Evolutionary conservation across 2,888 invertebrate genomes (phyloP).

Genomic region (Hydroisotoma schaefferi): DNA sequence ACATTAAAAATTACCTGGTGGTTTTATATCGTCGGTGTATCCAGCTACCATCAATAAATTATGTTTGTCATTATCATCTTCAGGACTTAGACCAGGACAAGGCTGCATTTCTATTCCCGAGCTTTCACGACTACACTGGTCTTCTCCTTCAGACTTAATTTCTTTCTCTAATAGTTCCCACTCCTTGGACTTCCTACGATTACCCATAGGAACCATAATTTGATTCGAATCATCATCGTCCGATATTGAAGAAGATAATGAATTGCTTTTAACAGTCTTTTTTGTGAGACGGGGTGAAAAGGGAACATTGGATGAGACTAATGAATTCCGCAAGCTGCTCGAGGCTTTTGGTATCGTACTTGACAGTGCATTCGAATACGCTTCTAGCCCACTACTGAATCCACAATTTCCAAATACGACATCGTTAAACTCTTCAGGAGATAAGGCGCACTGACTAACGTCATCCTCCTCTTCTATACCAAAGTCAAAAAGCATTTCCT

Average conservation of each 20-base stretch:
- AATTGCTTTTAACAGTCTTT: neutral
- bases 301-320: neutral
- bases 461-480: constrained; percentile 14
- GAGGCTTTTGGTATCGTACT: neutral
- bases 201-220: constrained; percentile 7
- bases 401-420: constrained; percentile 6
- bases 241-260: neutral
- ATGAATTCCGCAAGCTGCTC: neutral
- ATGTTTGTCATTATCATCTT: too few relatives aligned
- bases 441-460: neutral
- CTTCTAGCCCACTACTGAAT: neutral
- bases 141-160: too few relatives aligned
- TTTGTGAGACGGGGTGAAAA: neutral
- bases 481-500: constrained; percentile 14
- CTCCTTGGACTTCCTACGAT: constrained; percentile 1
- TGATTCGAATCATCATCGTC: constrained; percentile 13
- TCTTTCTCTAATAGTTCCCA: constrained; percentile 1
- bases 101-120: too few relatives aligned
- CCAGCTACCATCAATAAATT: too few relatives aligned
- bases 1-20: too few relatives aligned
- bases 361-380: neutral
- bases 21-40: too few relatives aligned
- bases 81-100: too few relatives aligned
- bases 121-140: too few relatives aligned
- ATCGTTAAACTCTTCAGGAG: constrained; percentile 8